Percentiles rank a stretch among this genome's conserved stretches.
These are phyloP conservation scores for Venturia canescens DNA, from an alignment of 1,140 invertebrate genomes.

Conservation along the genomic window DNA sequence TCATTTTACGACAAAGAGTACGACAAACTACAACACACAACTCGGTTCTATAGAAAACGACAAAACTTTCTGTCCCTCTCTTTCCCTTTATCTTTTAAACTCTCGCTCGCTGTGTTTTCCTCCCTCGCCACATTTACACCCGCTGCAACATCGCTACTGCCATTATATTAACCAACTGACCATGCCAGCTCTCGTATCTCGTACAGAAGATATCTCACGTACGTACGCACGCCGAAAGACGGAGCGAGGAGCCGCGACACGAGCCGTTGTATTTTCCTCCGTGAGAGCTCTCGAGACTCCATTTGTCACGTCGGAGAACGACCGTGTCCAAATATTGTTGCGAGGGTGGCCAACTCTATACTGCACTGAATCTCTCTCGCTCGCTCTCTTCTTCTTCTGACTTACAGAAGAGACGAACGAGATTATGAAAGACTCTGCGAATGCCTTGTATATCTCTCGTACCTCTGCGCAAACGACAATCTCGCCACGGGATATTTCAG, in stretches of 20 bases:
- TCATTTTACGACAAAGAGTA: constrained; percentile 54
- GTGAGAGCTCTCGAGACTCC: constrained; percentile 14
- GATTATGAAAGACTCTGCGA: not conserved
- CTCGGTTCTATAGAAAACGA: constrained; percentile 41
- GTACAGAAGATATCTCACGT: constrained; percentile 1
- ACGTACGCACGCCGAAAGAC: not conserved
- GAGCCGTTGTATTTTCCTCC: not conserved
- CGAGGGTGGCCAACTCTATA: constrained; percentile 62
- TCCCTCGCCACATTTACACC: constrained; percentile 17
- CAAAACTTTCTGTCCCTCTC: constrained; percentile 51
- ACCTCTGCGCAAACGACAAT: not conserved
- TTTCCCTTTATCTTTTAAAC: not conserved
- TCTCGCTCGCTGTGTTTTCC: not conserved
- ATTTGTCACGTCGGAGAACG: constrained; percentile 61
- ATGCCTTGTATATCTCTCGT: not conserved
- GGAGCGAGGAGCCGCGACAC: not conserved
- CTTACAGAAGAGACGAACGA: not conserved
- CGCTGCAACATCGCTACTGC: constrained; percentile 9
- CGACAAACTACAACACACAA: constrained; percentile 61
- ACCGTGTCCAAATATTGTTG: constrained; percentile 72
- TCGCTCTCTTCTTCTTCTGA: not conserved
- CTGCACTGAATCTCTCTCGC: not conserved
- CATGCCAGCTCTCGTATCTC: constrained; percentile 5
- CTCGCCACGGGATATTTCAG: not conserved
- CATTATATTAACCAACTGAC: constrained; percentile 36